Conservation (phyloP, 2,888 invertebrate genomes). For the Masnerella sp. region DNA sequence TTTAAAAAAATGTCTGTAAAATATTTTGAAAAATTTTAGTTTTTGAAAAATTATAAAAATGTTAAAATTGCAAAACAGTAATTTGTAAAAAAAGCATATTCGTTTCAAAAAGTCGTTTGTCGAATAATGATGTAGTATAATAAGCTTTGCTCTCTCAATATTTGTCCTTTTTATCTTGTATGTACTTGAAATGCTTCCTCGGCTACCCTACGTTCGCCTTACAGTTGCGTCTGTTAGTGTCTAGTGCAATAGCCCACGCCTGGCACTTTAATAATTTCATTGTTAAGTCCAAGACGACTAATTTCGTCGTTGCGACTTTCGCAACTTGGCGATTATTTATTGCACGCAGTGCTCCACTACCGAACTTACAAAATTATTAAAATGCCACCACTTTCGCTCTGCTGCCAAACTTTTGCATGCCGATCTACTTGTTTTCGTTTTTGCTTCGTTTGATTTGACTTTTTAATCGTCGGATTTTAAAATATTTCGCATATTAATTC, state of each 20-base stretch:
- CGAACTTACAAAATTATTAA: too few species aligned
- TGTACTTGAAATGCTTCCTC: conserved; percentile 50
- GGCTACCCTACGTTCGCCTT: conserved; percentile 54
- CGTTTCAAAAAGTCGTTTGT: conserved; percentile 29
- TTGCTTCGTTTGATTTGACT: too few species aligned
- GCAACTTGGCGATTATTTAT: too few species aligned
- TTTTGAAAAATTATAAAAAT: background rate
- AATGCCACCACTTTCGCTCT: too few species aligned
- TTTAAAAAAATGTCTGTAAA: too few species aligned
- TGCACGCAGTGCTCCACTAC: too few species aligned
- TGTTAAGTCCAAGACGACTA: conserved; percentile 21
- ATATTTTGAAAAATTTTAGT: background rate
- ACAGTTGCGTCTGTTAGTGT: conserved; percentile 43
- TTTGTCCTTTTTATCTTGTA: conserved; percentile 51
- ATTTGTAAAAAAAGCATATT: too few species aligned
- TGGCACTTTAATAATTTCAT: conserved; percentile 51
- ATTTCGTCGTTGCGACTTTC: background rate
- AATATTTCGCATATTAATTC: too few species aligned
- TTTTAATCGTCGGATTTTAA: too few species aligned
- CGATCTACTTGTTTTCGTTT: too few species aligned
- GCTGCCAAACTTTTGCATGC: too few species aligned
- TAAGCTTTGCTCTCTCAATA: conserved; percentile 56
- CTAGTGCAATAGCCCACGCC: conserved; percentile 42
- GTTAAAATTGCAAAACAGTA: too few species aligned
- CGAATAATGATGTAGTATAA: conserved; percentile 53